phyloP scores from a whole-genome alignment of 2,888 invertebrate genomes.

The Galerucella calmariensis region DNA sequence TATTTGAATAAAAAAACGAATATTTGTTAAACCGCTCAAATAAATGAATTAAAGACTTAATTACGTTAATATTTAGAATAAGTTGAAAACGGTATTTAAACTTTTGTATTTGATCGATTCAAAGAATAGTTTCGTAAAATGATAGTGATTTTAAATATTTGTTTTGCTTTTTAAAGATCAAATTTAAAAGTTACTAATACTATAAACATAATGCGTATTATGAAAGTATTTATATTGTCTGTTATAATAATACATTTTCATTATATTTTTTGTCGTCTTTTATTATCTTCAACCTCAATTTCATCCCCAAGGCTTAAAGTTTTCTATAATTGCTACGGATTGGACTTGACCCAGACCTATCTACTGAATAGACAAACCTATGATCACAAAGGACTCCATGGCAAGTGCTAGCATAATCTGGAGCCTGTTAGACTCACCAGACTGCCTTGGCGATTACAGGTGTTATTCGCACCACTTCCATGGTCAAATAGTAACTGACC shows the following conservation, averaged over 20 bases:
- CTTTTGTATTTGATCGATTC: slow-evolving; percentile 5
- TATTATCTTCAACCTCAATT: neutral
- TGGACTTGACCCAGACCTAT: too few relatives aligned
- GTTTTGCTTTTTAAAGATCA: neutral
- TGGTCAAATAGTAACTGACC: too few relatives aligned
- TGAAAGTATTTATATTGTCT: slow-evolving; percentile 10
- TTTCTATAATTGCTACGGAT: too few relatives aligned
- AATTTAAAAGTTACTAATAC: neutral
- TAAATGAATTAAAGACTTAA: slow-evolving; percentile 19
- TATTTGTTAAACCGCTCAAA: slow-evolving; percentile 8
- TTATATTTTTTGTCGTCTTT: slow-evolving; percentile 2
- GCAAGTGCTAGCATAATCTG: too few relatives aligned
- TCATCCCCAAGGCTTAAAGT: too few relatives aligned
- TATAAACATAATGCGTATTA: neutral
- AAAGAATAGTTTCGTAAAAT: neutral
- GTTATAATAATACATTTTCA: slow-evolving; percentile 19
- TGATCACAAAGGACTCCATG: too few relatives aligned
- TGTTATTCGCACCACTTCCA: too few relatives aligned
- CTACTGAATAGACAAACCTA: too few relatives aligned
- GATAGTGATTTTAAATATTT: neutral
- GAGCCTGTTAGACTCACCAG: too few relatives aligned
- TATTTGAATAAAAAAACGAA: neutral
- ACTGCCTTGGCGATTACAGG: too few relatives aligned
- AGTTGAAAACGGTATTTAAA: neutral
- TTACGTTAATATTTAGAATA: neutral